Evolutionary conservation across 2,113 vertebrate species (phyloP).

Genomic region (Montifringilla adamsi): DNA sequence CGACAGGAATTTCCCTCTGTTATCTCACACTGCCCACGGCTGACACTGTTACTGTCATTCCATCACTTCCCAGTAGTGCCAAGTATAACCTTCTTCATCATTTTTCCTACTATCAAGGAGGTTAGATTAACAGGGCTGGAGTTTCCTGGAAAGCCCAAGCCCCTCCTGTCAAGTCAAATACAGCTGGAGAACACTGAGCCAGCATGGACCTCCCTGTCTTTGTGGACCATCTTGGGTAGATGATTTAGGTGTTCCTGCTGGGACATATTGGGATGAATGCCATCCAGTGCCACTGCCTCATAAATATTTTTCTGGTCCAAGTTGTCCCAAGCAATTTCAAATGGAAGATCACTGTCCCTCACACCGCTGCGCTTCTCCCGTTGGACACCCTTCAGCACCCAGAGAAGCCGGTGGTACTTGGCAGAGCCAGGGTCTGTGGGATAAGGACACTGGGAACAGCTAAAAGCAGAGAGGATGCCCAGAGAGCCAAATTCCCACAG

Average conservation of each 20-base stretch:
- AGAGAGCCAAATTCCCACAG: fast-evolving
- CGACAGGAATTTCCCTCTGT: not conserved
- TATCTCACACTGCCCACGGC: not conserved
- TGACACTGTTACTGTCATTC: not conserved
- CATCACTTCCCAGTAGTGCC: not conserved
- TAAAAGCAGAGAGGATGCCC: not conserved
- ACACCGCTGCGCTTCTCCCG: fast-evolving
- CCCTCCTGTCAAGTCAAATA: not conserved
- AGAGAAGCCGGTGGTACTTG: fast-evolving
- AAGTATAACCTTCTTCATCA: not conserved
- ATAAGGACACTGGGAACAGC: not conserved
- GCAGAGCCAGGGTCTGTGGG: not conserved
- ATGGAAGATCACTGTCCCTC: not conserved
- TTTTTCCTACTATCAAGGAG: not conserved
- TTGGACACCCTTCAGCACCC: too few species aligned
- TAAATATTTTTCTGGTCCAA: too few species aligned
- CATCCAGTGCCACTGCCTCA: not conserved
- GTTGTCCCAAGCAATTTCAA: not conserved
- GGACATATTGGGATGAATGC: fast-evolving
- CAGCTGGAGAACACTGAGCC: not conserved
- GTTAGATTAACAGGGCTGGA: not conserved
- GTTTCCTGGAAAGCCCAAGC: not conserved
- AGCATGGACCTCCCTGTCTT: not conserved
- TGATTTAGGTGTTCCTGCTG: too few species aligned
- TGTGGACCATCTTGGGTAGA: not conserved